These are phyloP conservation scores for Hipposideros armiger DNA, from an alignment of 2,113 vertebrate genomes.

Conservation along the genomic window DNA sequence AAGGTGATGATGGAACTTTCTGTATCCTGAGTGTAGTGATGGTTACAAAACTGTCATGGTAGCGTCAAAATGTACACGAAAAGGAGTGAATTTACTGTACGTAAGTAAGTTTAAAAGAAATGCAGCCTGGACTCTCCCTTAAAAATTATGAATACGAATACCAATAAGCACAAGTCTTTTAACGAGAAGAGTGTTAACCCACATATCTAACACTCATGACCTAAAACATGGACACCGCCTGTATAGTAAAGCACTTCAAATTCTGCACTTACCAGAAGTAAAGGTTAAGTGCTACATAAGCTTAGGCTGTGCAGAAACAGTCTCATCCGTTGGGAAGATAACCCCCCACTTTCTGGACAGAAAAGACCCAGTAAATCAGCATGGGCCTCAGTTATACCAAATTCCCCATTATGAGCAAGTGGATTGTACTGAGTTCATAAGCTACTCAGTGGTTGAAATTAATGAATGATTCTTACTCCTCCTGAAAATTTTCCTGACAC, in stretches of 20 bases:
- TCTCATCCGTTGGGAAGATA: not conserved
- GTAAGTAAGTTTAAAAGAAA: not conserved
- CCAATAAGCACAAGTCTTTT: not conserved
- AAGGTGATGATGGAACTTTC: not conserved
- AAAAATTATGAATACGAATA: not conserved
- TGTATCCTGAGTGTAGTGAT: too few relatives aligned
- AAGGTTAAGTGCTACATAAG: not conserved
- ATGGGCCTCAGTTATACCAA: accelerated
- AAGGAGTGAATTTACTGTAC: not conserved
- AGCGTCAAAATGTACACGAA: not conserved
- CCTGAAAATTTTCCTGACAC: not conserved
- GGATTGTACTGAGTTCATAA: not conserved
- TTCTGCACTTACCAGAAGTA: not conserved
- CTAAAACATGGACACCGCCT: not conserved
- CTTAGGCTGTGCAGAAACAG: not conserved
- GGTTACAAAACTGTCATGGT: not conserved
- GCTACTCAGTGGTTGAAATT: not conserved
- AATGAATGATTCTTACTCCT: not conserved
- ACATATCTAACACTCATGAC: too few relatives aligned
- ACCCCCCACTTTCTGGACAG: not conserved
- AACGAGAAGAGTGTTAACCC: not conserved
- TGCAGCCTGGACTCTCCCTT: not conserved
- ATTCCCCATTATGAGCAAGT: accelerated
- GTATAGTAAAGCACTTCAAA: too few relatives aligned
- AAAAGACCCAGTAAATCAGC: not conserved